A percentile compares a stretch with the other conserved stretches of the same genome.
Evolutionary conservation across 2,888 invertebrate genomes (phyloP).

Genomic region (Campopleginae sp.): DNA sequence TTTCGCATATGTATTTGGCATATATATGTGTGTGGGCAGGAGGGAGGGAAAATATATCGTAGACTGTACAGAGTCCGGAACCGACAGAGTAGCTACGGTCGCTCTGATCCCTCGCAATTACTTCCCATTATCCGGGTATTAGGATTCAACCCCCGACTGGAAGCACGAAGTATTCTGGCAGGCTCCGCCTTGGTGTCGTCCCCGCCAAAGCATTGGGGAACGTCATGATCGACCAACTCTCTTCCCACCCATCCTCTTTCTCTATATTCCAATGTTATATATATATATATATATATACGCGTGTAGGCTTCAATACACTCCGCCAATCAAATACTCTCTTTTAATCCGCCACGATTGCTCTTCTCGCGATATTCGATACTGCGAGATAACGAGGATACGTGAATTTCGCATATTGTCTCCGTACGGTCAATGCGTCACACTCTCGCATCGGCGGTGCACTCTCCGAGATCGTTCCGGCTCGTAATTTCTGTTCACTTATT

Average conservation of each 20-base stretch:
- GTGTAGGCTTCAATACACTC: background rate
- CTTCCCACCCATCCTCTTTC: background rate
- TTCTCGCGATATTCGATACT: slow-evolving; percentile 18
- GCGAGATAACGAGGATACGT: slow-evolving; percentile 19
- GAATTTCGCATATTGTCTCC: background rate
- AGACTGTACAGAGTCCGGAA: slow-evolving; percentile 55
- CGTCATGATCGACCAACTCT: slow-evolving; percentile 61
- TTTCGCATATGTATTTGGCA: background rate
- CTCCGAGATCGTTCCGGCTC: background rate
- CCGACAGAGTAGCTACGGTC: slow-evolving; percentile 78
- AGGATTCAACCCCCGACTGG: slow-evolving; percentile 83
- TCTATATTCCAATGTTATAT: background rate
- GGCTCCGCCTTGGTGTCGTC: slow-evolving; percentile 75
- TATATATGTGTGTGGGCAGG: background rate
- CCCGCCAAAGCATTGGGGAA: slow-evolving; percentile 42
- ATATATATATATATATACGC: slow-evolving; percentile 1
- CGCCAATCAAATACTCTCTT: slow-evolving; percentile 12
- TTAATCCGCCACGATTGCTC: slow-evolving; percentile 18
- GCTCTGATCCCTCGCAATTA: slow-evolving; percentile 84
- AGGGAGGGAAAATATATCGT: slow-evolving; percentile 39
- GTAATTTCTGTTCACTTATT: background rate
- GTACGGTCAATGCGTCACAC: background rate
- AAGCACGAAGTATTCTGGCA: slow-evolving; percentile 79
- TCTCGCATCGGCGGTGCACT: background rate
- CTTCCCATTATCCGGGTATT: slow-evolving; percentile 84